Conservation (phyloP, 2,797 vertebrate species). For the Pangasius mekongensis region DNA sequence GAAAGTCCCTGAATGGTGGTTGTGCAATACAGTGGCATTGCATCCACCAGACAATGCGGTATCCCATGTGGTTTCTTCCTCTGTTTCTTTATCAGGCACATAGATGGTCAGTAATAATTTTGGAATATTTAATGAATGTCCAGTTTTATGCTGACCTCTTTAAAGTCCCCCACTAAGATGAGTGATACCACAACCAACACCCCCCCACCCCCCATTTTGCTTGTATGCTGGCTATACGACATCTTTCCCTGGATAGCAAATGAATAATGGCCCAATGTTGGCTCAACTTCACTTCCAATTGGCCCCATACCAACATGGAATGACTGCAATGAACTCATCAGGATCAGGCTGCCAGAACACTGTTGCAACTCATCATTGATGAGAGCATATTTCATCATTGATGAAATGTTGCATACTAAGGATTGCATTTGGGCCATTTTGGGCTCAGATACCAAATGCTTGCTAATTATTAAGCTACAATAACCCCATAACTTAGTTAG, state of each 20-base stretch:
- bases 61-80: neutral
- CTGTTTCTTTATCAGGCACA: neutral
- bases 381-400: neutral
- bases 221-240: neutral
- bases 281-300: neutral
- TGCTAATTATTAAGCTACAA: neutral
- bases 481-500: neutral
- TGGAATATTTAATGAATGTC: neutral
- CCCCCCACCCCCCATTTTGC: no score
- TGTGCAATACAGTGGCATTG: neutral
- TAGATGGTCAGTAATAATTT: neutral
- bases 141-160: neutral
- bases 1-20: neutral
- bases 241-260: neutral
- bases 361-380: neutral
- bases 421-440: neutral
- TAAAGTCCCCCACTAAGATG: neutral
- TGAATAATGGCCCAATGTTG: neutral
- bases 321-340: constrained; percentile 3
- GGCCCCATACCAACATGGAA: constrained; percentile 10
- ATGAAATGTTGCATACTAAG: neutral
- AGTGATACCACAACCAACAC: no score
- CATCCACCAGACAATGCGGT: neutral
- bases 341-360: constrained; percentile 6
- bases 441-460: neutral